Conservation (phyloP, 2,888 invertebrate species). For the Omphaloscelis lunosa region DNA sequence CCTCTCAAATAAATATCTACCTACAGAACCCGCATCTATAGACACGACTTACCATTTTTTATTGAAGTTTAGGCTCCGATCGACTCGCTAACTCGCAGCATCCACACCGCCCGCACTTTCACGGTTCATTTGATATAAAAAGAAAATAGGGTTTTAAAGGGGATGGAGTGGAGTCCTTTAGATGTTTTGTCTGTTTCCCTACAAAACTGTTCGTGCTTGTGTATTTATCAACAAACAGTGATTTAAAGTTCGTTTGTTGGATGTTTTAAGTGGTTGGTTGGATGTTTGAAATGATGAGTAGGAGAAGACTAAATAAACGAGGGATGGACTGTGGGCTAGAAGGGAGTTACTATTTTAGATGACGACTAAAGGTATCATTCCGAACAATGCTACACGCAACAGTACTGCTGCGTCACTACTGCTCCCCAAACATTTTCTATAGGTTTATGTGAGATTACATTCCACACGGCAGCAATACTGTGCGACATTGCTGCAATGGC, state of each 20-base stretch:
- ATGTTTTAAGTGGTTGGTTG: conserved; percentile 18
- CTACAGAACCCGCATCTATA: conserved; percentile 48
- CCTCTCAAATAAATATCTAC: conserved; percentile 11
- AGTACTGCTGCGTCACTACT: too few relatives aligned
- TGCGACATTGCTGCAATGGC: too few relatives aligned
- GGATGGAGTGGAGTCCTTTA: conserved; percentile 80
- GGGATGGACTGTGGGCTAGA: background rate
- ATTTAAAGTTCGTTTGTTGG: conserved; percentile 71
- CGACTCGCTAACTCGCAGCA: conserved; percentile 60
- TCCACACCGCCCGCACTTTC: conserved; percentile 81
- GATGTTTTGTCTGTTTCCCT: conserved; percentile 73
- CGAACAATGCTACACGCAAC: too few relatives aligned
- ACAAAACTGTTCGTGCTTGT: conserved; percentile 76
- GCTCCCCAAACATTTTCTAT: too few relatives aligned
- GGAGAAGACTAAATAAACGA: background rate
- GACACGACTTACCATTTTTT: conserved; percentile 43
- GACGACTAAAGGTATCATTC: too few relatives aligned
- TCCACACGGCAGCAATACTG: too few relatives aligned
- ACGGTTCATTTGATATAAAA: conserved; percentile 85
- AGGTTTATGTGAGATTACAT: too few relatives aligned
- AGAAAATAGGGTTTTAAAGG: conserved; percentile 83
- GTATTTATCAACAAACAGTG: conserved; percentile 81
- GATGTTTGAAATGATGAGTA: background rate
- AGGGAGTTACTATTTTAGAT: too few relatives aligned
- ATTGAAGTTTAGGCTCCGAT: conserved; percentile 53